A percentile compares a stretch with the other conserved stretches of the same genome.
Conservation (phyloP, 2,797 vertebrate species). For the Pyrocephalus nanus region DNA sequence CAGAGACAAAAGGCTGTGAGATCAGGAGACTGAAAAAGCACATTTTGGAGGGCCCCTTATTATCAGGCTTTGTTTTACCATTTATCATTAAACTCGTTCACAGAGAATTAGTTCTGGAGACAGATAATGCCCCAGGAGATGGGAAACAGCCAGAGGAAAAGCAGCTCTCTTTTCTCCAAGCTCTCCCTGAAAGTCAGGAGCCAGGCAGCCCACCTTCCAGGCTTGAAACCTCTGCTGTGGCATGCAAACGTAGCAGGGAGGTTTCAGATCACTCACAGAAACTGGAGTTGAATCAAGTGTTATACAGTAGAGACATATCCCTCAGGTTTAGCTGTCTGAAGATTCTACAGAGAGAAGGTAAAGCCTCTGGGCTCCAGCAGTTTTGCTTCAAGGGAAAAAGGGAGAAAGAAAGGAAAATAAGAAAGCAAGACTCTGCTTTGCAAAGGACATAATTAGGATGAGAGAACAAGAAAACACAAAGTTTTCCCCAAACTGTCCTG, state of each 20-base stretch:
- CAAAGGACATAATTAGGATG: background rate
- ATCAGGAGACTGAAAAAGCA: background rate
- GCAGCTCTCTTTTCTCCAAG: background rate
- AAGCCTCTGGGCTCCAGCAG: background rate
- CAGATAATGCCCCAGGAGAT: background rate
- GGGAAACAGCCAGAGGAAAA: background rate
- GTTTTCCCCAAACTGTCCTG: accelerated
- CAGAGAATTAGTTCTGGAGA: background rate
- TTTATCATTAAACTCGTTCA: background rate
- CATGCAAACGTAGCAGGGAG: accelerated
- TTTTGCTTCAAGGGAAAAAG: accelerated
- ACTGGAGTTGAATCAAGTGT: background rate
- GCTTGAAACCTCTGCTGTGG: background rate
- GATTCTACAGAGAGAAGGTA: background rate
- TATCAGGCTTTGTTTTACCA: background rate
- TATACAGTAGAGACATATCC: background rate
- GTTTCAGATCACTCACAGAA: background rate
- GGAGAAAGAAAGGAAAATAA: background rate
- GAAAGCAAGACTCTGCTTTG: accelerated
- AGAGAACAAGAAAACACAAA: background rate
- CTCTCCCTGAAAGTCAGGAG: background rate
- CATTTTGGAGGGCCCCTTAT: background rate
- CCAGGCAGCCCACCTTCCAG: accelerated
- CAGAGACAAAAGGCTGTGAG: background rate
- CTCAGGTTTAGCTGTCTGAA: background rate